Percentiles rank a stretch among this genome's conserved stretches.
phyloP scores from a whole-genome alignment of 1,140 invertebrate genomes.

The Steinernema feltiae region DNA sequence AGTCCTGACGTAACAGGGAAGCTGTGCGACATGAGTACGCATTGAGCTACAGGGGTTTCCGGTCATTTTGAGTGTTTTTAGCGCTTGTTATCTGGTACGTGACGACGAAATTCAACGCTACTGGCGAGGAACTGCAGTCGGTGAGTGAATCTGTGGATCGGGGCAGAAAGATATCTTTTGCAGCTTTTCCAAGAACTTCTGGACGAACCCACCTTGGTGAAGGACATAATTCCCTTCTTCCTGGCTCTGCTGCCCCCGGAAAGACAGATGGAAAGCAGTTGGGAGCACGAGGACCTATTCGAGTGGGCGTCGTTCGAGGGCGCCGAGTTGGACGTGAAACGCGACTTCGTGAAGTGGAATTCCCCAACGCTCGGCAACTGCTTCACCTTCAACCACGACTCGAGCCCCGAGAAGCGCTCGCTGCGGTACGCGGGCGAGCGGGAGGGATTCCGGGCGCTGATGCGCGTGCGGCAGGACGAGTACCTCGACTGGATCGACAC shows the following conservation, averaged over 20 bases:
- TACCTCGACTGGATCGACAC: background rate
- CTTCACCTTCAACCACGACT: conserved; percentile 35
- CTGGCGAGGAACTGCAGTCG: background rate
- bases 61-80: too few species aligned
- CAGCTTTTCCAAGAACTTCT: conserved; percentile 41
- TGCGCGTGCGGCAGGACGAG: background rate
- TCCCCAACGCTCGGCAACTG: conserved; percentile 37
- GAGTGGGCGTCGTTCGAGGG: conserved; percentile 30
- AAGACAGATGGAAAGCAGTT: conserved; percentile 74
- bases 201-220: conserved; percentile 27
- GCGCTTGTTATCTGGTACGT: background rate
- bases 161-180: conserved; percentile 2
- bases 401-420: background rate
- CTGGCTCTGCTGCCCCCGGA: conserved; percentile 64
- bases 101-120: background rate
- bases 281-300: conserved; percentile 46
- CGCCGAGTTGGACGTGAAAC: conserved; percentile 22
- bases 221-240: conserved; percentile 36
- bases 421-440: background rate
- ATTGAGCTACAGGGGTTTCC: too few species aligned
- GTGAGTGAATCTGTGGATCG: background rate
- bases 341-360: conserved; percentile 28
- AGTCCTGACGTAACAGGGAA: background rate
- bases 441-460: conserved; percentile 20
- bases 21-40: background rate